These are phyloP conservation scores for Brachionus koreanus DNA, from an alignment of 1,140 invertebrate genomes.

Conservation along the genomic window DNA sequence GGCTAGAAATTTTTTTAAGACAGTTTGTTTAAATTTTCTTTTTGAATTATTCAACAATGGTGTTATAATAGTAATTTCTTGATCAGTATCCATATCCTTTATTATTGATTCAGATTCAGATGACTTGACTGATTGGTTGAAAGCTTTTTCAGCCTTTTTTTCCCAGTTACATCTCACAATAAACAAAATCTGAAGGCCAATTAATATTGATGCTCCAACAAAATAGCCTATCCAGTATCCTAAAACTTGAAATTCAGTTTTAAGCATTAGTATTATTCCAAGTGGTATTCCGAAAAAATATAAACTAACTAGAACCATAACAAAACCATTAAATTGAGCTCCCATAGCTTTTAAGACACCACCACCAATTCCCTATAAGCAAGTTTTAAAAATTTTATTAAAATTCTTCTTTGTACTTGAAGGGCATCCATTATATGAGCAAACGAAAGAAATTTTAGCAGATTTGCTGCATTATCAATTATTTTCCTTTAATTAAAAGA, in stretches of 20 bases:
- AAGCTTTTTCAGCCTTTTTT: background rate
- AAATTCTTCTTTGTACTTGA: background rate
- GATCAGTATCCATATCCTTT: background rate
- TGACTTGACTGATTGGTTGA: background rate
- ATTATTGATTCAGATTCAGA: background rate
- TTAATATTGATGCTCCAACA: background rate
- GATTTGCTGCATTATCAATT: background rate
- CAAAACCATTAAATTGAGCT: conserved; percentile 19
- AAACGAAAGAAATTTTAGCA: conserved; percentile 2
- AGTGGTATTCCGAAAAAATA: conserved; percentile 11
- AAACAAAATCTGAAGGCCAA: background rate
- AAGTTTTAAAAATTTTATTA: background rate
- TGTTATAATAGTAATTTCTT: background rate
- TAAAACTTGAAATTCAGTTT: background rate
- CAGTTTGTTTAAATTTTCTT: background rate
- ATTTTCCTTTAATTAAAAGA: background rate
- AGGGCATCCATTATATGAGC: conserved; percentile 24
- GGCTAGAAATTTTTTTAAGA: background rate
- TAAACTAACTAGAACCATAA: conserved; percentile 6
- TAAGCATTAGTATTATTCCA: conserved; percentile 1
- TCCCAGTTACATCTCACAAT: background rate
- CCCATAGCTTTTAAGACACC: conserved; percentile 23
- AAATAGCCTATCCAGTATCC: conserved; percentile 24
- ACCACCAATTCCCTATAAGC: conserved; percentile 6
- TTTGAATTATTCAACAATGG: background rate